Evolutionary conservation across 2,888 invertebrate genomes (phyloP), one percentile per base, ranked within the genome.

Genomic region (Tenthredo livida): DNA sequence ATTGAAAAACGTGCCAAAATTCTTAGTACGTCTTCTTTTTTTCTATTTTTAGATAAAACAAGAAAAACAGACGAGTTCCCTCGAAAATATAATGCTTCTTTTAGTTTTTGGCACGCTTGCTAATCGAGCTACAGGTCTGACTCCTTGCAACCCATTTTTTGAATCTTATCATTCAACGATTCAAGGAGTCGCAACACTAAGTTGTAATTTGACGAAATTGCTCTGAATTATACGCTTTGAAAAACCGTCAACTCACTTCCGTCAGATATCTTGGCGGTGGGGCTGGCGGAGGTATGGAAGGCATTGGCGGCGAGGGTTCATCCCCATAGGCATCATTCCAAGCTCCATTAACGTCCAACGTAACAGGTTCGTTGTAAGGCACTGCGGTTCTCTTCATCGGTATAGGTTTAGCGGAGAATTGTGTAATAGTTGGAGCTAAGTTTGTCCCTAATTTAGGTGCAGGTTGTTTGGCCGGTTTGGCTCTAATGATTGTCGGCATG

Each of bases 401-500:
- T 78, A 47, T 29, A 33, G 85, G 85, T 50, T 85, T 85, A 25
- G 54, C 37, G 6, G 7, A 3, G 40, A 85, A 82, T n/a, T 72
- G 82, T 33, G 77, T 58, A 12, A 72, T 65, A 0, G 9, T 84
- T 6, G 88, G 86, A 4, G 88, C 87, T 54, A 90, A 85, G 85
- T 87, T 89, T 40, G 94, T 94, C 47, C 4, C 87, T 54, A 47
- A 88, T 84, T 90, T 91, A 4, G 95, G 95, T 33, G 94, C 95
- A 85, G 95, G 94, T 0, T 95, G 95, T 88, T 95, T 94, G 0
- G 94, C 94, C 29, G 95, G 95, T 90, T 95, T 96, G 0, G 96
- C 95, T 85, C 96, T 94, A 85, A 97, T 97, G 91, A 97, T 97
- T 67, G 97, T 97, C 4, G 97, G 97, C 90, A 95, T 95, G 85